Evolutionary conservation across 2,113 vertebrate genomes (phyloP), one percentile per base, ranked within the genome.

Genomic region (Himantopus leucocephalus): DNA sequence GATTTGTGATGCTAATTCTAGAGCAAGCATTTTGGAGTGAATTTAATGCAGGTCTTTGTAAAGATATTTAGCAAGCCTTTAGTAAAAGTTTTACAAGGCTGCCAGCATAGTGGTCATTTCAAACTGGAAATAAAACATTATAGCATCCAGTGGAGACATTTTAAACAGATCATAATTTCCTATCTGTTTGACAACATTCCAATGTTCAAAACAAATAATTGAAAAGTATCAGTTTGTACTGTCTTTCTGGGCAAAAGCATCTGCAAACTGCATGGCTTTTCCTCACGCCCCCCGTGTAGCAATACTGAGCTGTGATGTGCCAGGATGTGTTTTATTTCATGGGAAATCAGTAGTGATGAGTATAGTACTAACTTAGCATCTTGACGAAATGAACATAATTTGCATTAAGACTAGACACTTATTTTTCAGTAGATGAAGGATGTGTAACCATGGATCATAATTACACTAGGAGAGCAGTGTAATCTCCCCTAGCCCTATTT

Each of bases 391-490:
- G 30, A 75, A 35, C 0, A 5, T 94, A 8, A 85, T 96, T 91
- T 93, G 81, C 81, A 90, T 94, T 78, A 90, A 83, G 81, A 73
- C 56, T 76, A 87, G 92, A 92, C 53, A 63, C 88, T 85, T 92
- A 53, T 93, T 88, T 95, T 94, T 92, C 50, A 47, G 12, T 80
- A 55, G 72, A 34, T 83, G 59, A 76, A 76, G 62, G 45, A 16
- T 0, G 3, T 60, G 62, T 82, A 89, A 75, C 39, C 23, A 12
- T 41, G 48, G 58, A 76, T 90, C 5, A 11, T 66, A 78, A 78
- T 92, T 81, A 39, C 27, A 18, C 16, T 58, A 58, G 71, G 41
- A 76, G 45, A 88, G 55, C 37, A 50, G n/a, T 30, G 59, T 72
- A 4, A 83, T 82, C 32, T 85, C 37, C n/a, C 26, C 11, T 24